These are phyloP conservation scores for Eolophus roseicapilla DNA, from an alignment of 2,113 vertebrate genomes.

Conservation along the genomic window DNA sequence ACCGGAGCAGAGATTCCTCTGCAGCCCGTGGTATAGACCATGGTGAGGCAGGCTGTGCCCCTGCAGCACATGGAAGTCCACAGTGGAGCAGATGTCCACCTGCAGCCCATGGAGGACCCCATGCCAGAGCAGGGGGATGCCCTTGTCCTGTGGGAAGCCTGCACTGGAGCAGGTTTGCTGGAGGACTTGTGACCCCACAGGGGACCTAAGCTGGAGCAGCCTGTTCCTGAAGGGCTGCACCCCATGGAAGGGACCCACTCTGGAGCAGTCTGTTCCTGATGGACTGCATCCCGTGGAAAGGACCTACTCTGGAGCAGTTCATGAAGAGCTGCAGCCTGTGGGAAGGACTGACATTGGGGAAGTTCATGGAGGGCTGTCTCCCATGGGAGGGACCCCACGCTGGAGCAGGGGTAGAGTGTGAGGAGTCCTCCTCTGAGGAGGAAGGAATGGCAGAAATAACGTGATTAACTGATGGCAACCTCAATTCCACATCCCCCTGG, in stretches of 20 bases:
- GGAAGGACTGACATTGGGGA: not conserved
- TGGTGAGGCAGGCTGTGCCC: not conserved
- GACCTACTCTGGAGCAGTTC: not conserved
- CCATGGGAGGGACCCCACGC: not conserved
- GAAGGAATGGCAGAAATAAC: not conserved
- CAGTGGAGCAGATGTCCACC: not conserved
- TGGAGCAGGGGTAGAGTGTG: not conserved
- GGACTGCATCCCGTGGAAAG: not conserved
- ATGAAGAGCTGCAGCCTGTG: not conserved
- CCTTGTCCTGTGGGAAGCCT: not conserved
- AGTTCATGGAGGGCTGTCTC: not conserved
- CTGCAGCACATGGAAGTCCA: not conserved
- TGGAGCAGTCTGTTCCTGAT: not conserved
- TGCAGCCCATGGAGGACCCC: not conserved
- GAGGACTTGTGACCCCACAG: not conserved
- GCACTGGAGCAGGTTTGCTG: not conserved
- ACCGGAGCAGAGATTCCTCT: not conserved
- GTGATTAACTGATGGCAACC: not conserved
- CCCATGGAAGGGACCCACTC: not conserved
- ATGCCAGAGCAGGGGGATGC: not conserved
- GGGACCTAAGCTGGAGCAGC: not conserved
- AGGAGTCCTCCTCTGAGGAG: not conserved
- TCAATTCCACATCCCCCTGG: not conserved
- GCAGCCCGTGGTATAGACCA: fast-evolving
- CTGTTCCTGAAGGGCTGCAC: no score